Evolutionary conservation across 2,113 vertebrate species (phyloP).

Genomic region (Caranx melampygus): DNA sequence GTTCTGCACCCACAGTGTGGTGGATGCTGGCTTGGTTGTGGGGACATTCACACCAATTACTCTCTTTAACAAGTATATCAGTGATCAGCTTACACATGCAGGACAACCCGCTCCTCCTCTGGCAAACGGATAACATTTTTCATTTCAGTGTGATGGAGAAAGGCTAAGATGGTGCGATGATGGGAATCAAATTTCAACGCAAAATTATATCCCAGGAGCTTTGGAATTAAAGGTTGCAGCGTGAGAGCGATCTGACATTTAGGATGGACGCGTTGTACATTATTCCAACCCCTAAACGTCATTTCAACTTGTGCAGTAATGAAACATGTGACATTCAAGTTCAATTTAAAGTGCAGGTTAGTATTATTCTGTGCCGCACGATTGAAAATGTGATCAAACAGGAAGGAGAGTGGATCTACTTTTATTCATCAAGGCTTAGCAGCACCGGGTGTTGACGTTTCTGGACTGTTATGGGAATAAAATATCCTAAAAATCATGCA

Average conservation of each 20-base stretch:
- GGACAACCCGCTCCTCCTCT: conserved; percentile 53
- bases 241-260: conserved; percentile 80
- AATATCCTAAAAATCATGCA: conserved; percentile 20
- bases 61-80: conserved; percentile 32
- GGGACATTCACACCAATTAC: conserved; percentile 36
- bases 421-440: conserved; percentile 9
- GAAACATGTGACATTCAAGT: conserved; percentile 84
- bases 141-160: conserved; percentile 42
- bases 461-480: conserved; percentile 41
- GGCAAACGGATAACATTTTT: conserved; percentile 60
- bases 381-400: conserved; percentile 61
- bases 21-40: neutral
- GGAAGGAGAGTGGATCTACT: conserved; percentile 31
- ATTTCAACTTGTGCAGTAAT: conserved; percentile 70
- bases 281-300: conserved; percentile 65
- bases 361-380: conserved; percentile 62
- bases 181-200: conserved; percentile 72
- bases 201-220: conserved; percentile 66
- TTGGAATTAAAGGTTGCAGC: conserved; percentile 75
- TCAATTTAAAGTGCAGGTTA: conserved; percentile 76
- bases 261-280: conserved; percentile 73
- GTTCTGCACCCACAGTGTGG: neutral
- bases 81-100: conserved; percentile 51
- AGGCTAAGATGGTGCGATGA: conserved; percentile 58
- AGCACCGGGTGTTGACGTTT: conserved; percentile 1